Evolutionary conservation across 1,140 invertebrate species (phyloP).

Genomic region (Sitobion miscanthi): DNA sequence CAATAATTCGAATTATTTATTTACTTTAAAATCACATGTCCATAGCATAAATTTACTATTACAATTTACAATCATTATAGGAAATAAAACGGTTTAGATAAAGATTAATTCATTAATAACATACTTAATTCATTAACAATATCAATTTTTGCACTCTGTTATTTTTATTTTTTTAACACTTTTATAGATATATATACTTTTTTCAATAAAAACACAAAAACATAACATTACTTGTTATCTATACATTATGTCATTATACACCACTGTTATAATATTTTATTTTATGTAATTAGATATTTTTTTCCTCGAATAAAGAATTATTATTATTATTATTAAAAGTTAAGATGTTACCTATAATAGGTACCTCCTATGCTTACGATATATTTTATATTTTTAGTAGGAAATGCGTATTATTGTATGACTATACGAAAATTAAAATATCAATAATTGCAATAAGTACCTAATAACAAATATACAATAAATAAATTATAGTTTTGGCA

Average conservation of each 20-base stretch:
- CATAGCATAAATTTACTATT: neutral
- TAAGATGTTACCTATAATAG: neutral
- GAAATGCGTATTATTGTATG: neutral
- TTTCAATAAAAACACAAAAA: neutral
- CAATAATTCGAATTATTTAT: neutral
- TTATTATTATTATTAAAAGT: neutral
- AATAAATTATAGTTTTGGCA: neutral
- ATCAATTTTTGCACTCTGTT: neutral
- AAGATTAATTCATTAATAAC: neutral
- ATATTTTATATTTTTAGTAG: neutral
- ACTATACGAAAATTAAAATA: neutral
- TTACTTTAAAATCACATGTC: neutral
- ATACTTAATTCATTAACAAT: neutral
- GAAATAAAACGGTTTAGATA: neutral
- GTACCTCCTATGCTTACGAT: neutral
- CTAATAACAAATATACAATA: neutral
- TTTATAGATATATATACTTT: too few species aligned
- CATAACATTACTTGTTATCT: too few species aligned
- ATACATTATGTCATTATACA: too few species aligned
- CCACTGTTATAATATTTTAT: too few species aligned
- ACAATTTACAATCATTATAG: neutral
- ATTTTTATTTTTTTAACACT: neutral
- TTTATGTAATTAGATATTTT: too few species aligned
- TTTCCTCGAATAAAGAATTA: too few species aligned
- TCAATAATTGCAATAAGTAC: neutral